Evolutionary conservation across 2,888 invertebrate genomes (phyloP), one percentile per base, ranked within the genome.

Genomic region (Laothoe populi): DNA sequence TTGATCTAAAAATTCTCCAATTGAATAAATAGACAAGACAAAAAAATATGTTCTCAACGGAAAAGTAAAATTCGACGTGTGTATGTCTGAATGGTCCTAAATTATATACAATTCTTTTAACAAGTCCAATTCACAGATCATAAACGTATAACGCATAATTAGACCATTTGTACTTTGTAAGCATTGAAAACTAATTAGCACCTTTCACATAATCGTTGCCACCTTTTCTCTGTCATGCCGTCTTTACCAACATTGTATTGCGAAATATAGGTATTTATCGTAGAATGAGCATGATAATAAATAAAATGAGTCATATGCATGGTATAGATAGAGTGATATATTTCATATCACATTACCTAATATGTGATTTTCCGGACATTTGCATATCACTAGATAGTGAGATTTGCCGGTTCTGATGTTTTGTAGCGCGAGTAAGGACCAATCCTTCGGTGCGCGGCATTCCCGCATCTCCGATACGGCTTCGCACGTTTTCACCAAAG

Each of bases 331-430:
- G 10, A 0, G 13, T 13, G 13, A 38, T 2, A 11, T 8, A 16
- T 19, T 35, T 1, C 3, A 4, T 19, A 11, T 31, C 11, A 53
- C 26, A 26, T 78, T 92, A 98, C 97, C 97, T 83, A 98, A 94
- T 82, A 96, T 95, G 79, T 96, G 96, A 72, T 95, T 95, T 75
- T 96, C 96, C 1, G 98, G 97, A 90, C 98, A 98, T 73, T 97
- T 94, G 84, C 98, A 98, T 71, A 98, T 98, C 69, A 98, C 98
- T 69, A 98, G 92, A 82, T 98, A 98, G 88, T 98, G 98, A 2
- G 98, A 98, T 88, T 98, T 98, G 70, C 98, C 98, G 4, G 98
- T 98, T 74, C 98, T 94, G 45, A 97, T 96, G 82, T 98, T 98
- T 88, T 98, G 98, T 64, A 98, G 90, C 4, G 98, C 98, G 62